Evolutionary conservation across 2,113 vertebrate genomes (phyloP), one percentile per base, ranked within the genome.

Genomic region (Podarcis muralis): DNA sequence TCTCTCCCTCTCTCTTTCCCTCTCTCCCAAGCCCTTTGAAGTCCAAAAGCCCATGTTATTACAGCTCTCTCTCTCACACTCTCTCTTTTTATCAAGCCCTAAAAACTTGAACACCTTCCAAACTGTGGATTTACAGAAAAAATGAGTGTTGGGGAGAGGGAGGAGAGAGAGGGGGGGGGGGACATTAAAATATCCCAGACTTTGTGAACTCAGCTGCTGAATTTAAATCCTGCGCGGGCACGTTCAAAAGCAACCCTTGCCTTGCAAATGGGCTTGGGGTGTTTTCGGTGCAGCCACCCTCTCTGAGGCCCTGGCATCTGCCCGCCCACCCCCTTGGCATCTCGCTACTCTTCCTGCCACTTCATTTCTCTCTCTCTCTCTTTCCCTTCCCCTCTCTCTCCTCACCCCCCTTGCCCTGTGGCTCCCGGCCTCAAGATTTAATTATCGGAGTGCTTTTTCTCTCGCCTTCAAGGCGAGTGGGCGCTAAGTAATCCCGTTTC

Each of bases 401-500:
- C 5, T 4, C 76, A 5, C 40, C 43, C 25, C 35, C 53, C 30
- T 25, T 7, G 30, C 62, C 76, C 84, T 23, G 30, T 27, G 59
- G 80, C 71, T 76, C 40, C 66, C 27, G 48, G 79, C 35, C 7
- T 35, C 18, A 30, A 62, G 68, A 88, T 48, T 82, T 74, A 82
- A 88, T 88, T 82, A 82, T 83, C n/a, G 12, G 59, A 43, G 59
- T 25, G 27, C 11, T 66, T 68, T 59, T 65, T 25, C 79, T 75
- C 37, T 88, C n/a, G 35, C 79, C 84, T 82, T 43, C 68, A 75
- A 75, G 79, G 87, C 69, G 37, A 88, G 57, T 37, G 80, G 71
- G 87, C 37, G 72, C 57, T 65, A 75, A 82, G 87, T 83, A 75
- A 76, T 88, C 87, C 71, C 13, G 37, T 83, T 68, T 83, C 80